phyloP scores from a whole-genome alignment of 2,888 invertebrate species.

The Lagria hirta region DNA sequence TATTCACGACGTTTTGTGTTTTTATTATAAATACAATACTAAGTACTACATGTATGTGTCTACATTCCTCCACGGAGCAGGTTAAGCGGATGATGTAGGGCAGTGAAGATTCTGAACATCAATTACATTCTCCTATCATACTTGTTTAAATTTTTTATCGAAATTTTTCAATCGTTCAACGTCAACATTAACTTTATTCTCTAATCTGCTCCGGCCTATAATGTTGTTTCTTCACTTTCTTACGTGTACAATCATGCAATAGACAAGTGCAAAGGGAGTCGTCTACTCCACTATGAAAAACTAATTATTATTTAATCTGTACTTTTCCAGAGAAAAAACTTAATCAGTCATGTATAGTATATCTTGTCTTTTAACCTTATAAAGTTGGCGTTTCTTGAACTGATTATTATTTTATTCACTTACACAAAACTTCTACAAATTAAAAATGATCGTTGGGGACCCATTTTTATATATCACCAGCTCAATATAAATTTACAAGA shows the following conservation, averaged over 20 bases:
- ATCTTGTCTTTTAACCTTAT: not conserved
- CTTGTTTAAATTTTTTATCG: conserved; percentile 43
- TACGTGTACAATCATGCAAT: conserved; percentile 48
- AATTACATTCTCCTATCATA: conserved; percentile 38
- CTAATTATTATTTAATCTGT: conserved; percentile 31
- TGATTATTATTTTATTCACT: not conserved
- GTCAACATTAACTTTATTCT: conserved; percentile 34
- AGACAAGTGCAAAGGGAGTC: conserved; percentile 39
- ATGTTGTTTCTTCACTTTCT: conserved; percentile 41
- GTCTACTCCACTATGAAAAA: conserved; percentile 27
- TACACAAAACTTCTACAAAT: not conserved
- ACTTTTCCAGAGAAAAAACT: conserved; percentile 18
- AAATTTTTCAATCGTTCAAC: conserved; percentile 35
- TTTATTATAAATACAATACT: conserved; percentile 35
- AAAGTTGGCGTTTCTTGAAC: not conserved
- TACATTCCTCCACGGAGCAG: conserved; percentile 49
- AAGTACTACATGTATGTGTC: conserved; percentile 45
- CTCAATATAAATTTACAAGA: not conserved
- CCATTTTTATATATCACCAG: not conserved
- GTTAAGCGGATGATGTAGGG: conserved; percentile 38
- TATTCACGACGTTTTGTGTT: conserved; percentile 46
- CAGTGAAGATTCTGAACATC: conserved; percentile 36
- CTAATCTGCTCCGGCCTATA: conserved; percentile 44
- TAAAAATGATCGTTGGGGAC: not conserved
- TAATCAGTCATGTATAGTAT: conserved; percentile 21